Evolutionary conservation across 1,140 invertebrate species (phyloP).

Genomic region (Drosophila azteca): DNA sequence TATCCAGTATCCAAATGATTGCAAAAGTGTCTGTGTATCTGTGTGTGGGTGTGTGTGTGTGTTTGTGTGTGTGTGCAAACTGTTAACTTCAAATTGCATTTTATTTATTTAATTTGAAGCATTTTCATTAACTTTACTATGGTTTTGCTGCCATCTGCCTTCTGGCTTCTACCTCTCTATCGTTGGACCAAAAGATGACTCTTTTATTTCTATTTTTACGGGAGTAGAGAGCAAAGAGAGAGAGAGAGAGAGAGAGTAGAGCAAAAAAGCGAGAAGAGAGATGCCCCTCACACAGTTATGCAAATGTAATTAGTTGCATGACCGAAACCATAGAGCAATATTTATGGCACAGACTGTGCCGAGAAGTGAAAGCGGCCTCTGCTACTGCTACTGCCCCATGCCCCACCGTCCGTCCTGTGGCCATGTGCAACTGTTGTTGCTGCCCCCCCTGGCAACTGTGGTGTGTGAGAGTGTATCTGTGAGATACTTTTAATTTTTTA

Average conservation of each 20-base stretch:
- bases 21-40: neutral
- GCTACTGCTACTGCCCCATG: neutral
- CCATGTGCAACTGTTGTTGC: slow-evolving; percentile 59
- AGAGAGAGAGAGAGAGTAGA: neutral
- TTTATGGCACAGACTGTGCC: slow-evolving; percentile 73
- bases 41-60: slow-evolving; percentile 8
- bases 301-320: slow-evolving; percentile 81
- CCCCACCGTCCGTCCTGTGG: neutral
- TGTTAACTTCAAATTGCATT: slow-evolving; percentile 35
- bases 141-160: slow-evolving; percentile 31
- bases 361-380: slow-evolving; percentile 60
- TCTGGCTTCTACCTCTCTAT: neutral
- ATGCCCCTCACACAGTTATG: slow-evolving; percentile 58
- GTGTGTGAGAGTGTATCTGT: slow-evolving; percentile 52
- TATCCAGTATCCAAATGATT: slow-evolving; percentile 11
- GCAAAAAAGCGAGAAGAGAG: neutral
- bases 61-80: slow-evolving; percentile 18
- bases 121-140: slow-evolving; percentile 52
- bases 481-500: slow-evolving; percentile 79
- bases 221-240: neutral
- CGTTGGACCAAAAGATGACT: no score
- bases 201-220: slow-evolving; percentile 21
- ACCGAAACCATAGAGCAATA: slow-evolving; percentile 79
- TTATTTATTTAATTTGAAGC: slow-evolving; percentile 56
- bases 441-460: neutral